phyloP scores from a whole-genome alignment of 2,797 vertebrate species.

The Cryptoblepharus egeriae region DNA sequence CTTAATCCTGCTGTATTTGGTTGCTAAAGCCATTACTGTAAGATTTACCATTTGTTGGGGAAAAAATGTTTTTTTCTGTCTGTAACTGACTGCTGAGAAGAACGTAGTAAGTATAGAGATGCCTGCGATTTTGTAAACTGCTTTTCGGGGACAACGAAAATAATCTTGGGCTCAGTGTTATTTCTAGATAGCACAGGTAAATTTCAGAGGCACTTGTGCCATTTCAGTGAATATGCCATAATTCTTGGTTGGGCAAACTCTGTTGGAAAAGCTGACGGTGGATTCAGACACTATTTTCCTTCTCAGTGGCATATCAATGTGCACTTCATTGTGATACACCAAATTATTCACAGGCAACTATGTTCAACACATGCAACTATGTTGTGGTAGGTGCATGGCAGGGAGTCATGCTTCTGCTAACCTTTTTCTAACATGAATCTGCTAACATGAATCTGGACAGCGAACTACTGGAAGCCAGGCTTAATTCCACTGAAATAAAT shows the following conservation, averaged over 20 bases:
- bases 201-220: slow-evolving; percentile 18
- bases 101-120: slow-evolving; percentile 47
- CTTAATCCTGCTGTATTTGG: slow-evolving; percentile 44
- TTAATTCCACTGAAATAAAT: too few relatives aligned
- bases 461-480: too few relatives aligned
- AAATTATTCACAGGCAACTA: too few relatives aligned
- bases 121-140: slow-evolving; percentile 37
- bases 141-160: slow-evolving; percentile 28
- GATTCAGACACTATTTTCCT: background rate
- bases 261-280: background rate
- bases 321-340: background rate
- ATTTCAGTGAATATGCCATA: background rate
- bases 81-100: slow-evolving; percentile 47
- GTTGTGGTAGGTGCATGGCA: too few relatives aligned
- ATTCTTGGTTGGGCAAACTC: background rate
- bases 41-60: slow-evolving; percentile 45
- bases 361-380: too few relatives aligned
- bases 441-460: too few relatives aligned
- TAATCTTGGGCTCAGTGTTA: slow-evolving; percentile 23
- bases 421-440: too few relatives aligned
- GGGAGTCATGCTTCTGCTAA: too few relatives aligned
- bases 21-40: slow-evolving; percentile 53
- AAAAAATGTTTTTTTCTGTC: slow-evolving; percentile 35
- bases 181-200: slow-evolving; percentile 40
- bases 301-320: background rate